Evolutionary conservation across 2,113 vertebrate species (phyloP).

Genomic region (Diadophis punctatus): DNA sequence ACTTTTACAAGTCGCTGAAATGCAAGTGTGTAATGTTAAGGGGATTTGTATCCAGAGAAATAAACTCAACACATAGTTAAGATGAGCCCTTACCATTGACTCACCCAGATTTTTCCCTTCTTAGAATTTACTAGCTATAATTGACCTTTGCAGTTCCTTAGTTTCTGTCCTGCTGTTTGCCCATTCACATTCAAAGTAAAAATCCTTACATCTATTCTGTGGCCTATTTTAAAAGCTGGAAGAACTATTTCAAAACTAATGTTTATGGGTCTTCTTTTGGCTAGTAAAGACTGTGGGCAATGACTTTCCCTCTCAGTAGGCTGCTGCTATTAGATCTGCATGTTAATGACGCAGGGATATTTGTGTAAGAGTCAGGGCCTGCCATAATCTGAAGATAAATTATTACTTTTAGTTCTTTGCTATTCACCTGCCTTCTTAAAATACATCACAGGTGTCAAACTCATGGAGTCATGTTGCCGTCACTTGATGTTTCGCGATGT

Average conservation of each 20-base stretch:
- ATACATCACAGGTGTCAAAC: background rate
- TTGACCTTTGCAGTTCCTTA: constrained; percentile 19
- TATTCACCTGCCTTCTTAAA: constrained; percentile 11
- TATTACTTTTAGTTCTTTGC: background rate
- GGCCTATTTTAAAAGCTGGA: constrained; percentile 42
- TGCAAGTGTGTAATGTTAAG: constrained; percentile 60
- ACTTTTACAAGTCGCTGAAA: constrained; percentile 60
- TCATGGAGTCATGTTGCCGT: too few species aligned
- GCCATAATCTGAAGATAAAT: background rate
- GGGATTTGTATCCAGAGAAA: constrained; percentile 49
- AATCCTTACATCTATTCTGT: constrained; percentile 10
- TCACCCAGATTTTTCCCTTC: constrained; percentile 26
- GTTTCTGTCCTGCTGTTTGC: constrained; percentile 37
- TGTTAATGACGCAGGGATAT: background rate
- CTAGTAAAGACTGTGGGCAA: background rate
- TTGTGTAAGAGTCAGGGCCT: constrained; percentile 21
- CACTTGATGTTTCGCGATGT: too few species aligned
- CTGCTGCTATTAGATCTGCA: background rate
- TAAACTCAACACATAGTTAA: constrained; percentile 36
- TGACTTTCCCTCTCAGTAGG: constrained; percentile 12
- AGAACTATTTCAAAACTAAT: constrained; percentile 17
- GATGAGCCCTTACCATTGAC: constrained; percentile 33
- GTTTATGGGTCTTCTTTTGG: constrained; percentile 27
- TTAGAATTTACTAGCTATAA: constrained; percentile 33
- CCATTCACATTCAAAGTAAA: constrained; percentile 41